Evolutionary conservation across 1,140 invertebrate species (phyloP).

Genomic region (Drosophila setifemur): DNA sequence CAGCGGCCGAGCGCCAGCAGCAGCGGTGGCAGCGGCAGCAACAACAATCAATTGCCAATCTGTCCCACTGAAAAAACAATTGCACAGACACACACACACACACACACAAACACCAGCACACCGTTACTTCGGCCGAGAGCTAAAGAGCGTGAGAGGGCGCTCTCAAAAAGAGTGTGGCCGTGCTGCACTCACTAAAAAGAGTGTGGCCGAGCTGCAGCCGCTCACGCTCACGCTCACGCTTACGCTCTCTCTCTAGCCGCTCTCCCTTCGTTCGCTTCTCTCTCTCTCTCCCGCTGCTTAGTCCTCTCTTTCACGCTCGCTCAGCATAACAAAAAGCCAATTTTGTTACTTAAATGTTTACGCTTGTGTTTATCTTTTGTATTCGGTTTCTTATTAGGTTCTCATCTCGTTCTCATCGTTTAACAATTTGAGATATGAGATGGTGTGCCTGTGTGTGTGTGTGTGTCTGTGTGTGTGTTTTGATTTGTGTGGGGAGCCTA

Average conservation of each 20-base stretch:
- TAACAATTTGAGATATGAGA: conserved; percentile 82
- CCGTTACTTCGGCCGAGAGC: conserved; percentile 50
- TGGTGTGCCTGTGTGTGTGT: conserved; percentile 27
- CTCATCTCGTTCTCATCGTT: conserved; percentile 82
- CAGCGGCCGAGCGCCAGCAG: conserved; percentile 13
- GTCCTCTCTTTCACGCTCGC: conserved; percentile 19
- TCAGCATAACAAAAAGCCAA: conserved; percentile 80
- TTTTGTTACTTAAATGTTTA: conserved; percentile 82
- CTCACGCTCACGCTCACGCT: neutral
- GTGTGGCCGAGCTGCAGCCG: conserved; percentile 45
- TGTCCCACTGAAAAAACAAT: conserved; percentile 80
- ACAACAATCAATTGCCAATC: conserved; percentile 79
- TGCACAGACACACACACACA: conserved; percentile 49
- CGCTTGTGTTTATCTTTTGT: conserved; percentile 82
- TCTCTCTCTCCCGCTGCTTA: conserved; percentile 10
- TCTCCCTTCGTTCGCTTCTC: neutral
- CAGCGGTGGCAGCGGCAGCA: conserved; percentile 35
- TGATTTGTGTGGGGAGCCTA: conserved; percentile 28
- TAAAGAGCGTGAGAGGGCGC: neutral
- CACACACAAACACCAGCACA: conserved; percentile 25
- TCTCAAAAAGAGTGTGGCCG: conserved; percentile 58
- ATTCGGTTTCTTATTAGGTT: conserved; percentile 82
- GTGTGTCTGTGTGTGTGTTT: conserved; percentile 31
- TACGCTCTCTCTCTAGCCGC: neutral
- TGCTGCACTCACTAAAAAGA: conserved; percentile 47